phyloP scores from a whole-genome alignment of 2,888 invertebrate species.

The Atethmia centrago region DNA sequence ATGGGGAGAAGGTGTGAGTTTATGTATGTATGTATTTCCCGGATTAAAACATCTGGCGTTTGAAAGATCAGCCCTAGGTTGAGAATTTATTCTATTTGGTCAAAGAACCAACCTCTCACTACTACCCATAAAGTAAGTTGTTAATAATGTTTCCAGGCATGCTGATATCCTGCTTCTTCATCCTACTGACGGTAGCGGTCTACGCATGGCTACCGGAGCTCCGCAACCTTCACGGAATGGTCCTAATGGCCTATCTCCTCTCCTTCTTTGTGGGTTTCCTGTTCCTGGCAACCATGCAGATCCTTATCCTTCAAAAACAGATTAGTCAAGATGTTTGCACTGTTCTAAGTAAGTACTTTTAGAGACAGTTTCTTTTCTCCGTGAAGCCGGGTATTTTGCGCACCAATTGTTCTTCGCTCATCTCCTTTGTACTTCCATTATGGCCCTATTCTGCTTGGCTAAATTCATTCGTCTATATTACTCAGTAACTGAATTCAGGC shows the following conservation, averaged over 20 bases:
- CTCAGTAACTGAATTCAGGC: neutral
- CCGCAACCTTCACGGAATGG: slow-evolving; percentile 93
- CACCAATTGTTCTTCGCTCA: neutral
- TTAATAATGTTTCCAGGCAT: slow-evolving; percentile 88
- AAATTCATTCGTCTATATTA: neutral
- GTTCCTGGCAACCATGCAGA: slow-evolving; percentile 89
- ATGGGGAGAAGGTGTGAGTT: too few relatives aligned
- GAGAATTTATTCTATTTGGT: neutral
- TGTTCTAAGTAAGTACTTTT: slow-evolving; percentile 75
- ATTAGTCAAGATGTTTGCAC: slow-evolving; percentile 66
- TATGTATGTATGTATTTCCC: too few relatives aligned
- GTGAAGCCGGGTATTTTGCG: too few relatives aligned
- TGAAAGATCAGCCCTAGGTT: neutral
- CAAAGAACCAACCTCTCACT: neutral
- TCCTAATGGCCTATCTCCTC: slow-evolving; percentile 93
- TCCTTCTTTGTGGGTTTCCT: slow-evolving; percentile 92
- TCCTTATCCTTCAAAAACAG: slow-evolving; percentile 71
- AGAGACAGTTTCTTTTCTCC: neutral
- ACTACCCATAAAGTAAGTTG: neutral
- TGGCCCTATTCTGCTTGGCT: neutral
- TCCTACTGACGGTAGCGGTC: slow-evolving; percentile 93
- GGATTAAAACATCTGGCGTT: neutral
- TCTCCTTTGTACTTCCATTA: neutral
- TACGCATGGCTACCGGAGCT: slow-evolving; percentile 93
- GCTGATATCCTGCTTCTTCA: slow-evolving; percentile 94